These are phyloP conservation scores for Dipodomys ordii DNA, from an alignment of 2,113 vertebrate species.

Conservation along the genomic window DNA sequence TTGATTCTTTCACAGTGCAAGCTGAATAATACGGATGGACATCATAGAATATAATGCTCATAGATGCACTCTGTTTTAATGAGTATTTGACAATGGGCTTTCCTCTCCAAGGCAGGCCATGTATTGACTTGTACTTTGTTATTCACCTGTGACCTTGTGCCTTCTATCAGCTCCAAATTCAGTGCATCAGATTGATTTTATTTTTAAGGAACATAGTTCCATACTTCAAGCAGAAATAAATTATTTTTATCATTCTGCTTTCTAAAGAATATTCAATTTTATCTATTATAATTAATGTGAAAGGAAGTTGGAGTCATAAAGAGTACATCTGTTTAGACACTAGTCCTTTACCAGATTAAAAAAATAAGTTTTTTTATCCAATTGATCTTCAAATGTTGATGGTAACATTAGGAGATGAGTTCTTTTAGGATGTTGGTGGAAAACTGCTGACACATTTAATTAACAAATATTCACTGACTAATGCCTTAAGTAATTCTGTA, in stretches of 20 bases:
- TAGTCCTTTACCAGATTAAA: background rate
- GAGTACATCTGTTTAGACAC: background rate
- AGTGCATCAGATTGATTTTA: background rate
- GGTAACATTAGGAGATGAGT: background rate
- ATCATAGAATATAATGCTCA: background rate
- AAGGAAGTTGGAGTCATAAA: background rate
- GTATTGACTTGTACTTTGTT: background rate
- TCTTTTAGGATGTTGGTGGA: background rate
- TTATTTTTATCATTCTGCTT: background rate
- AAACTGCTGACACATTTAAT: background rate
- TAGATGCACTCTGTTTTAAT: background rate
- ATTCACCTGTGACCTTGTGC: background rate
- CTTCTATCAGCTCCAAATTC: background rate
- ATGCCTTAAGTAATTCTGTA: background rate
- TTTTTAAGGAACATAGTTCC: background rate
- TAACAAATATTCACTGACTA: background rate
- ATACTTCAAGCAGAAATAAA: conserved; percentile 10
- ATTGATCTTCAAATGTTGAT: background rate
- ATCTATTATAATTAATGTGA: background rate
- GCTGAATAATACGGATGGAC: background rate
- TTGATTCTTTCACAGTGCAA: background rate
- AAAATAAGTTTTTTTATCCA: background rate
- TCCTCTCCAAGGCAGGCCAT: background rate
- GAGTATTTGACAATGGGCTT: background rate
- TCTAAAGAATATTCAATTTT: background rate